Evolutionary conservation across 2,797 vertebrate genomes (phyloP), one percentile per base, ranked within the genome.

Genomic region (Acanthopagrus latus): DNA sequence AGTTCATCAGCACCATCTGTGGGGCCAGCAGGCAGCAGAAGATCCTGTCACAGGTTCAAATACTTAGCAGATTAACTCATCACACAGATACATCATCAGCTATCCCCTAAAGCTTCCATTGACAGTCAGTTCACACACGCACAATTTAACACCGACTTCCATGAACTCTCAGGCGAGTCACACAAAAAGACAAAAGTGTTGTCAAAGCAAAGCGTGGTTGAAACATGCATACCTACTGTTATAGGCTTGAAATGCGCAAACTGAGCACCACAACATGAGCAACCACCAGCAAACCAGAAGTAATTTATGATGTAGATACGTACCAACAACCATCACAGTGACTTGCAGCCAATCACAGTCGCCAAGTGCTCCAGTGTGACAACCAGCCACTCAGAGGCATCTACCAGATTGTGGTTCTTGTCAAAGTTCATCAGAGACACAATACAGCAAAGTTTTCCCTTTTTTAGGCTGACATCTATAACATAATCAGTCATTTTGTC

Each of bases 281-380:
- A 90, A 23, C 43, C 20, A 11, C 14, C 44, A 60, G 38, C 50
- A 13, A 55, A 59, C 23, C 59, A 33, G 4, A 38, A 62, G 59
- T 58, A 1, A n/a, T 69, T 84, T 74, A 55, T 80, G 65, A 82
- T 82, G 63, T 70, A 79, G 82, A 85, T 75, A 60, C 46, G 11
- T 65, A 60, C 29, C 46, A 80, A 81, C 63, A 81, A 74, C 47
- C 57, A 43, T 69, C 70, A 18, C 25, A 48, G 33, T 80, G 67
- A 86, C 70, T 78, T 2, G 65, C 74, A 76, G 84, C 43, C 50
- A 76, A 85, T 84, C 75, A 72, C 72, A 80, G 64, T 62, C 47
- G 69, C 57, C 16, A 60, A 75, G 55, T 38, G 54, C 75, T 69
- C 71, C 48, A 46, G 51, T 59, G 57, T 81, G 82, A 84, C 67